Evolutionary conservation across 2,888 invertebrate genomes (phyloP), one percentile per base, ranked within the genome.

Genomic region (Apoda limacodes): DNA sequence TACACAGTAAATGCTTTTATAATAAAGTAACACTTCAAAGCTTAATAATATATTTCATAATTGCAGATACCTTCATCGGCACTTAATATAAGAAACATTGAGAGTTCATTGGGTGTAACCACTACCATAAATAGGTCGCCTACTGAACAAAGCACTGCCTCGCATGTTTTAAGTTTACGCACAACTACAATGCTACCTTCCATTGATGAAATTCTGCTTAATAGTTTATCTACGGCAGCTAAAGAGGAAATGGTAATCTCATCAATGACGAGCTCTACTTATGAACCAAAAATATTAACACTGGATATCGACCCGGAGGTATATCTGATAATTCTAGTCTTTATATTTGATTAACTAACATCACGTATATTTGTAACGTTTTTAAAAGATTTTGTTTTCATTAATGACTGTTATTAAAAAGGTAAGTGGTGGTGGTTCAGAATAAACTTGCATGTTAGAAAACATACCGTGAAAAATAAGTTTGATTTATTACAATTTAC

Each of bases 271-370:
- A 80, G 70, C 59, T 72, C 80, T 47, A 82, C 78, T 69, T 61
- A 56, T 55, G 72, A 78, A 74, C 76, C 80, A 59, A 78, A 71
- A 72, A 78, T 80, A 74, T 80, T 83, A 72, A 83, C 83, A 63
- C 68, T 84, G 66, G 81, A 83, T 68, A 82, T 84, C 59, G 84
- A 84, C 80, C 82, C 83, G 62, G 78, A 83, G 83, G 85, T 85
- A 82, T 82, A 72, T 60, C 64, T 44, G 7, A 17, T 17, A 17
- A 17, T 20, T n/a, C n/a, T n/a, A n/a, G n/a, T n/a, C n/a, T n/a
- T n/a, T n/a, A n/a, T n/a, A n/a, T n/a, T n/a, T n/a, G n/a, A n/a
- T n/a, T n/a, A n/a, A n/a, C n/a, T n/a, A n/a, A n/a, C n/a, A n/a
- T n/a, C n/a, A n/a, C n/a, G n/a, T n/a, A n/a, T n/a, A n/a, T n/a